Evolutionary conservation across 2,888 invertebrate species (phyloP), one percentile per base, ranked within the genome.

Genomic region (Amaurobius ferox): DNA sequence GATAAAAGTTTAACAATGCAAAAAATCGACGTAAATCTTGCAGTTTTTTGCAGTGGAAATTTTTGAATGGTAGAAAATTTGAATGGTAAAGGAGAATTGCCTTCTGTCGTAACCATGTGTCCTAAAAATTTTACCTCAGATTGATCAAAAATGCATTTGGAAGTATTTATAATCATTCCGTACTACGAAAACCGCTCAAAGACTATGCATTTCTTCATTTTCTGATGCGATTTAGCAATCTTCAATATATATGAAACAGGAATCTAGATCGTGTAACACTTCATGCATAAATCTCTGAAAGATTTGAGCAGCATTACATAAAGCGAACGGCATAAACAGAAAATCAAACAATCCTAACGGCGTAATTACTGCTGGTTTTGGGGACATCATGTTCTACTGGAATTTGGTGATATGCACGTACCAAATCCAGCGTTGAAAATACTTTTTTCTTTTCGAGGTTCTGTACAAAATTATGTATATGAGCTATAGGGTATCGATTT

Each of bases 261-360:
- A 74, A 19, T 23, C 39, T 0, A 64, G 9, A 16, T 29, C 62
- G 28, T 64, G 62, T 9, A 74, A 40, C 11, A 74, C 40, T 9
- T 74, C 64, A 48, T 77, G 55, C 44, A 77, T 77, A 32, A 77
- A 77, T 13, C 68, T 9, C 91, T 89, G 79, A 91, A 92, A 91
- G 0, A 91, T 91, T 87, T 92, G 91, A 1, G 90, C 90, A 0
- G 92, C 91, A 80, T 92, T 91, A 0, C 91, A 68, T 0, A 92
- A 88, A 0, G 91, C 91, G 40, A 91, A 91, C 29, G 88, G 64
- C 90, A 91, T 91, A 2, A 68, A 76, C 0, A 89, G 78, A 73
- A 90, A 91, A 73, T 92, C 90, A 74, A 89, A 91, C 5, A 91
- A 78, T 3, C 91, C 91, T 76, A 91, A 90, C 1, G 91, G 91